phyloP scores from a whole-genome alignment of 2,888 invertebrate species.

The Philopedon plagiatum region DNA sequence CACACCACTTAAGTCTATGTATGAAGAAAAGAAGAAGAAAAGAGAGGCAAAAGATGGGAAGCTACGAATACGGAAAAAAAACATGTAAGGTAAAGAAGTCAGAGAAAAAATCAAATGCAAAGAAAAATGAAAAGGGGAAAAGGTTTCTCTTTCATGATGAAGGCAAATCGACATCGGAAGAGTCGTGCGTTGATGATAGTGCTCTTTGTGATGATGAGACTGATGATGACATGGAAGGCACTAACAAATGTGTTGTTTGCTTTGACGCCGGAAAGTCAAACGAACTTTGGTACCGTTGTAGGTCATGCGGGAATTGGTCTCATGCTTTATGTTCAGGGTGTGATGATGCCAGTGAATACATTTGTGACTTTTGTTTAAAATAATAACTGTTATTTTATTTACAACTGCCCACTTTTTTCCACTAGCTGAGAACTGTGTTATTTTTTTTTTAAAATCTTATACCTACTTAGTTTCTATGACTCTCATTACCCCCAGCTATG shows the following conservation, averaged over 20 bases:
- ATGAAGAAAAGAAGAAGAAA: background rate
- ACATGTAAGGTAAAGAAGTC: background rate
- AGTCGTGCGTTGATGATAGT: background rate
- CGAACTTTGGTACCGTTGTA: background rate
- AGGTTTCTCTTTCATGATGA: background rate
- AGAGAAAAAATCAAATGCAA: too few species aligned
- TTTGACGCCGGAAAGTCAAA: background rate
- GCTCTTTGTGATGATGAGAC: background rate
- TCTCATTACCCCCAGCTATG: too few species aligned
- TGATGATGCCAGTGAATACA: background rate
- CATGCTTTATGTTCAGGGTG: background rate
- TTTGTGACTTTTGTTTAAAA: slow-evolving; percentile 6
- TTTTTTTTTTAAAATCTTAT: too few species aligned
- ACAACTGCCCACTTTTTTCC: too few species aligned
- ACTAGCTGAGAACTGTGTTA: too few species aligned
- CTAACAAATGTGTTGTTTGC: slow-evolving; percentile 1
- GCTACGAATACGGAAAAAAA: background rate
- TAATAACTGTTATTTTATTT: background rate
- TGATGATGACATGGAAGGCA: background rate
- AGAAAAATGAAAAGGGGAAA: background rate
- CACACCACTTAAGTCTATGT: background rate
- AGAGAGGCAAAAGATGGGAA: background rate
- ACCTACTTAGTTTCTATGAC: too few species aligned
- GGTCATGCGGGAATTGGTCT: background rate
- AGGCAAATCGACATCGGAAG: background rate